phyloP scores from a whole-genome alignment of 2,888 invertebrate genomes.

The Cosmia trapezina region DNA sequence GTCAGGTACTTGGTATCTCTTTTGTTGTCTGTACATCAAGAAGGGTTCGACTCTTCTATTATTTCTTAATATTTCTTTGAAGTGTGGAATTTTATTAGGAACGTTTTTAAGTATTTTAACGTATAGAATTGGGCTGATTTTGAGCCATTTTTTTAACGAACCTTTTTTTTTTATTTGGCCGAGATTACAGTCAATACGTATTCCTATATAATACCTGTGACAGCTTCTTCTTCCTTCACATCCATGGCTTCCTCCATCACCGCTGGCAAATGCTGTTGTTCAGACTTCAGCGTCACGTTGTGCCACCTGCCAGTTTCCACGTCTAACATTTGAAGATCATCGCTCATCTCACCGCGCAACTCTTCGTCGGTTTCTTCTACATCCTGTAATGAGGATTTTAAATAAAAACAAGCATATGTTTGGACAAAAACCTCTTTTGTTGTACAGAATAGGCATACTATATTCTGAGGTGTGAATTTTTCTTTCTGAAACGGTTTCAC shows the following conservation, averaged over 20 bases:
- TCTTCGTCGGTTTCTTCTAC: constrained; percentile 95
- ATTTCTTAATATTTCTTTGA: background rate
- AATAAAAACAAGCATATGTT: background rate
- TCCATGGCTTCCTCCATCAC: constrained; percentile 12
- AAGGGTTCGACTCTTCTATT: background rate
- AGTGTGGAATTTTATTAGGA: background rate
- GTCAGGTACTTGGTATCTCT: background rate
- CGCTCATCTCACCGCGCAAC: constrained; percentile 94
- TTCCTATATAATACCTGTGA: constrained; percentile 39
- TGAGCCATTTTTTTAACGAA: rapidly evolving
- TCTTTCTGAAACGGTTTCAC: too few species aligned
- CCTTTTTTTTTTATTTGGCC: background rate
- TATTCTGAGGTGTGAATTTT: too few species aligned
- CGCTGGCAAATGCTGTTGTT: constrained; percentile 53
- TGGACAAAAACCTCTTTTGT: too few species aligned
- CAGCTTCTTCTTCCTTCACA: constrained; percentile 36
- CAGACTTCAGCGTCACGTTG: constrained; percentile 83
- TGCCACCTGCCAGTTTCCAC: constrained; percentile 94
- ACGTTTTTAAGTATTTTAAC: background rate
- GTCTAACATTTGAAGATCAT: constrained; percentile 94
- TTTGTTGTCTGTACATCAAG: background rate
- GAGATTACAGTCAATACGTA: too few species aligned
- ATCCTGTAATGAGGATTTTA: constrained; percentile 86
- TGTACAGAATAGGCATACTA: too few species aligned
- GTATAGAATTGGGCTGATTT: background rate